Evolutionary conservation across 2,888 invertebrate genomes (phyloP).

Genomic region (Hecatera dysodea): DNA sequence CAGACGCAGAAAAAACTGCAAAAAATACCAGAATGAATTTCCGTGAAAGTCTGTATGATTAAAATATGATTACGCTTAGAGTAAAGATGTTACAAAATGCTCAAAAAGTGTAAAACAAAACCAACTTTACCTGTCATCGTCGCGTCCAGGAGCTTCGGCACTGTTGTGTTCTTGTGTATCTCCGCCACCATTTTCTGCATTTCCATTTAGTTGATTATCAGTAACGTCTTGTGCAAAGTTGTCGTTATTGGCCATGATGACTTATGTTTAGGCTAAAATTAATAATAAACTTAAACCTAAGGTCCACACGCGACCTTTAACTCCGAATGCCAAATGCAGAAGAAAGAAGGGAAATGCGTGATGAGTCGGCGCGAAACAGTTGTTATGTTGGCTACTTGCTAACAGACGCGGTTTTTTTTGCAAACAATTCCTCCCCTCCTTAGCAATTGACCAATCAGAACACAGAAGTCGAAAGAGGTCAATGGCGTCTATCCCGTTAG

Average conservation of each 20-base stretch:
- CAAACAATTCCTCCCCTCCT: slow-evolving; percentile 68
- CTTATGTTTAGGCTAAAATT: slow-evolving; percentile 91
- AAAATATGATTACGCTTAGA: slow-evolving; percentile 54
- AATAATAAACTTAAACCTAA: slow-evolving; percentile 87
- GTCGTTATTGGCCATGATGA: slow-evolving; percentile 93
- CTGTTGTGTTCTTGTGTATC: slow-evolving; percentile 94
- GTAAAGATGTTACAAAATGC: slow-evolving; percentile 36
- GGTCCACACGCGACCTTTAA: slow-evolving; percentile 88
- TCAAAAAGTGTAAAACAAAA: slow-evolving; percentile 58
- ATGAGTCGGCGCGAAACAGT: slow-evolving; percentile 83
- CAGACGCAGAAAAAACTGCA: slow-evolving; percentile 77
- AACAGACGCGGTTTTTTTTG: slow-evolving; percentile 77
- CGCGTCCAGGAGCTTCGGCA: slow-evolving; percentile 94
- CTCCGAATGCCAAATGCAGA: slow-evolving; percentile 90
- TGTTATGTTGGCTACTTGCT: slow-evolving; percentile 76
- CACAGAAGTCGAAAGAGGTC: slow-evolving; percentile 75
- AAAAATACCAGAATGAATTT: slow-evolving; percentile 75
- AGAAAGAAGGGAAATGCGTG: slow-evolving; percentile 83
- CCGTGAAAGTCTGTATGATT: slow-evolving; percentile 50
- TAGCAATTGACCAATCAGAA: slow-evolving; percentile 77
- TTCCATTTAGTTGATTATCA: slow-evolving; percentile 92
- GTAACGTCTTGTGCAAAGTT: slow-evolving; percentile 95
- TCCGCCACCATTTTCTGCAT: slow-evolving; percentile 92
- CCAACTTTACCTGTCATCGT: slow-evolving; percentile 94
- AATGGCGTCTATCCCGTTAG: slow-evolving; percentile 78